These are phyloP conservation scores for Nasonia giraulti DNA, from an alignment of 1,140 invertebrate species.

Conservation along the genomic window DNA sequence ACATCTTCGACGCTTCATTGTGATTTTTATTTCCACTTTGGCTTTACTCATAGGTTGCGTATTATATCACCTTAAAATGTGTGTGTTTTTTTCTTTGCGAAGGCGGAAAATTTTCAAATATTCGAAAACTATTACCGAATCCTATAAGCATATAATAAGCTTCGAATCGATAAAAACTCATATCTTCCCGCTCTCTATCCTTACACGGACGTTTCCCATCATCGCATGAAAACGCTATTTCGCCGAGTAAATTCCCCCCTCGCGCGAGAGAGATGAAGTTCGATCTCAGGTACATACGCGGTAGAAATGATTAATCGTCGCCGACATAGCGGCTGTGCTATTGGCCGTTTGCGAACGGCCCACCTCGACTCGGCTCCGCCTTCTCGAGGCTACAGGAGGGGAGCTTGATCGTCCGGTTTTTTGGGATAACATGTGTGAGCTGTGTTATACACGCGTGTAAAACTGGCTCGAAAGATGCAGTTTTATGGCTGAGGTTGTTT, in stretches of 20 bases:
- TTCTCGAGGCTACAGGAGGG: background rate
- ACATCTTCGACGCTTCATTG: background rate
- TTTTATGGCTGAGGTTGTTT: background rate
- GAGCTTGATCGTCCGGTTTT: background rate
- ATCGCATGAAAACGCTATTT: conserved; percentile 1
- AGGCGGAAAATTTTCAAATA: too few species aligned
- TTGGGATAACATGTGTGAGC: background rate
- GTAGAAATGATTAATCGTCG: conserved; percentile 32
- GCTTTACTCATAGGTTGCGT: too few species aligned
- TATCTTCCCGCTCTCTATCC: background rate
- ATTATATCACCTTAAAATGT: too few species aligned
- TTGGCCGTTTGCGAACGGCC: conserved; percentile 8
- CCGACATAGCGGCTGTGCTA: conserved; percentile 14
- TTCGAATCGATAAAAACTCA: background rate
- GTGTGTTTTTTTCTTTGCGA: too few species aligned
- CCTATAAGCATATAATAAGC: too few species aligned
- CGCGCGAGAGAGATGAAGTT: background rate
- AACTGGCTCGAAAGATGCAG: background rate
- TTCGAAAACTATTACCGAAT: too few species aligned
- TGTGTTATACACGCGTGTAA: background rate
- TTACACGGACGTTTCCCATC: background rate
- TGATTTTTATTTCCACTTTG: conserved; percentile 44
- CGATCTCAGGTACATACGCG: background rate
- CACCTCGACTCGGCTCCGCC: background rate
- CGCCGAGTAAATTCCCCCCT: conserved; percentile 17